Conservation (phyloP, 2,888 invertebrate species). For the Vanessa cardui region DNA sequence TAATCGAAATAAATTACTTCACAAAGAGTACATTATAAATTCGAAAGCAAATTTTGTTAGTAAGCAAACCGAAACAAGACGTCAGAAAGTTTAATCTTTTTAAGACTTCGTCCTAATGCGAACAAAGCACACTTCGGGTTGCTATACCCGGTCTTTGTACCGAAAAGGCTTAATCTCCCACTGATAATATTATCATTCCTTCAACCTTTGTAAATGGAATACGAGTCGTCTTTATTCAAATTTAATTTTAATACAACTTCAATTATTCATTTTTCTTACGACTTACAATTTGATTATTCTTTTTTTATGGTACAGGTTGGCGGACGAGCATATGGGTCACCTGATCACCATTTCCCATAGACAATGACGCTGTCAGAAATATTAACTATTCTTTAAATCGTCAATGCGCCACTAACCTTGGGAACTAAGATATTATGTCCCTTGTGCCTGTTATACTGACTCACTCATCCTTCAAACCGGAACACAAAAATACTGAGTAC, state of each 20-base stretch:
- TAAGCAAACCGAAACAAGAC: constrained; percentile 17
- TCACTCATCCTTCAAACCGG: too few species aligned
- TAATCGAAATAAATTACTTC: neutral
- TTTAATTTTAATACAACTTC: constrained; percentile 25
- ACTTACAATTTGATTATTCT: neutral
- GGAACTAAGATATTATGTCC: too few species aligned
- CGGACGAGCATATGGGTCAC: too few species aligned
- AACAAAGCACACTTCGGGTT: constrained; percentile 9
- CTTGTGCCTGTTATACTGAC: too few species aligned
- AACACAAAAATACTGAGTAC: too few species aligned
- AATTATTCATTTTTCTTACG: constrained; percentile 12
- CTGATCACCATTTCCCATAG: too few species aligned
- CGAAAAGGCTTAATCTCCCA: constrained; percentile 38
- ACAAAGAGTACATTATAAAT: neutral
- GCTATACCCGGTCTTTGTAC: constrained; percentile 17
- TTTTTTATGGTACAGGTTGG: too few species aligned
- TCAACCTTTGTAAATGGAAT: constrained; percentile 26
- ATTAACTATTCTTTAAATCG: too few species aligned
- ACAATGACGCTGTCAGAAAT: too few species aligned
- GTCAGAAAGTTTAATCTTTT: constrained; percentile 12
- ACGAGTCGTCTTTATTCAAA: constrained; percentile 20
- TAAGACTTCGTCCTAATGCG: constrained; percentile 4
- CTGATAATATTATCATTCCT: constrained; percentile 39
- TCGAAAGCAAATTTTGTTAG: constrained; percentile 1
- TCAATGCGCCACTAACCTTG: too few species aligned